Evolutionary conservation across 1,140 invertebrate genomes (phyloP).

Genomic region (Stenopsyche tienmushanensis): DNA sequence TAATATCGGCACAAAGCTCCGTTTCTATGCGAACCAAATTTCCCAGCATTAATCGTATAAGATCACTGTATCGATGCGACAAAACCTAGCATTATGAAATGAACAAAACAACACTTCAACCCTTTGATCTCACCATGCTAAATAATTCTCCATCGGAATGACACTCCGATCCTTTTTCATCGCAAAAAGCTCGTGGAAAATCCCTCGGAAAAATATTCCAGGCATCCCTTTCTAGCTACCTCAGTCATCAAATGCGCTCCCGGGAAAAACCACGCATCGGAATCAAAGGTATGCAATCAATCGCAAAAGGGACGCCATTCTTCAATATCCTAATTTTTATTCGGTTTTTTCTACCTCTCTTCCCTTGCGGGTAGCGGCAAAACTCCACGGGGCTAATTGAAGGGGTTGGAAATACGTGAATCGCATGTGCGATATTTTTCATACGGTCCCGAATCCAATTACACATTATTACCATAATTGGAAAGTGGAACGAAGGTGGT

Average conservation of each 20-base stretch:
- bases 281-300: conserved; percentile 29
- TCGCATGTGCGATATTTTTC: conserved; percentile 2
- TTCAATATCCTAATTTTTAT: conserved; percentile 22
- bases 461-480: conserved; percentile 5
- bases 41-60: too few relatives aligned
- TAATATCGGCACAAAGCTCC: too few relatives aligned
- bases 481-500: too few relatives aligned
- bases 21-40: too few relatives aligned
- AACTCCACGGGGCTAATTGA: conserved; percentile 1
- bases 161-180: background rate
- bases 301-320: conserved; percentile 14
- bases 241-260: background rate
- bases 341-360: conserved; percentile 5
- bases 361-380: background rate
- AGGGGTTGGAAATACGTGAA: conserved; percentile 14
- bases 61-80: too few relatives aligned
- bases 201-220: conserved; percentile 1
- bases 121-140: too few relatives aligned
- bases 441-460: background rate
- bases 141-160: too few relatives aligned
- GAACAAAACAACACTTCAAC: too few relatives aligned
- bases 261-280: conserved; percentile 3
- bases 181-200: background rate
- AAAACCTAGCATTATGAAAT: too few relatives aligned
- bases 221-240: conserved; percentile 11